Percentiles rank a stretch among this genome's conserved stretches.
Evolutionary conservation across 2,888 invertebrate genomes (phyloP).

Genomic region (Alsophila aescularia): DNA sequence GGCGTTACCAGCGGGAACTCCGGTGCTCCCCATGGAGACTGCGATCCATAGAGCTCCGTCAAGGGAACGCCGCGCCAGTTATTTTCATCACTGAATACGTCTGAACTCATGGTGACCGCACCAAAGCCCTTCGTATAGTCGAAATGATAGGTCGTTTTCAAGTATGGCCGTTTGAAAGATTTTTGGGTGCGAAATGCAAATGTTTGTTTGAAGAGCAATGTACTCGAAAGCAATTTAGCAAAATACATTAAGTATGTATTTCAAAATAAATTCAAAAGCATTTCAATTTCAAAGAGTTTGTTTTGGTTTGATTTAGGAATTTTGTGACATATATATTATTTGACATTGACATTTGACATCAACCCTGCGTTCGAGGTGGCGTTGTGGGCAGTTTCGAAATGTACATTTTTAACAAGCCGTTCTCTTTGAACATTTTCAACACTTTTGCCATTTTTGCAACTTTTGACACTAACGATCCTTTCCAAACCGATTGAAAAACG

Average conservation of each 20-base stretch:
- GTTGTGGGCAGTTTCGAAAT: too few relatives aligned
- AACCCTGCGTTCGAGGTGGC: too few relatives aligned
- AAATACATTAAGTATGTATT: neutral
- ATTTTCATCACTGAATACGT: constrained; percentile 32
- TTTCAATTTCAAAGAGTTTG: too few relatives aligned
- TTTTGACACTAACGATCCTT: too few relatives aligned
- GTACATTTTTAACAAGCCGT: too few relatives aligned
- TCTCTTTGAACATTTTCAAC: too few relatives aligned
- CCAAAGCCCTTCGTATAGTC: constrained; percentile 17
- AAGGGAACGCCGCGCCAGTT: constrained; percentile 73
- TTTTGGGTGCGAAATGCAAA: neutral
- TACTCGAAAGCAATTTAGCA: neutral
- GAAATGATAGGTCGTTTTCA: neutral
- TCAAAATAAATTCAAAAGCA: too few relatives aligned
- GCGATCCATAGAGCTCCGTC: constrained; percentile 68
- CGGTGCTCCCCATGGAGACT: constrained; percentile 74
- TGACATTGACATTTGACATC: too few relatives aligned
- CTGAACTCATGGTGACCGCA: constrained; percentile 40
- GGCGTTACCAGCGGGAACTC: constrained; percentile 85
- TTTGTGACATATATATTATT: too few relatives aligned
- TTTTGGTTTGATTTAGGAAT: too few relatives aligned
- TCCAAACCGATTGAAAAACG: too few relatives aligned
- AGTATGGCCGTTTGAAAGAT: neutral
- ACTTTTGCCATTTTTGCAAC: too few relatives aligned
- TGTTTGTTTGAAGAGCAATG: neutral